Conservation (phyloP, 2,113 vertebrate species). For the Cynoglossus semilaevis region DNA sequence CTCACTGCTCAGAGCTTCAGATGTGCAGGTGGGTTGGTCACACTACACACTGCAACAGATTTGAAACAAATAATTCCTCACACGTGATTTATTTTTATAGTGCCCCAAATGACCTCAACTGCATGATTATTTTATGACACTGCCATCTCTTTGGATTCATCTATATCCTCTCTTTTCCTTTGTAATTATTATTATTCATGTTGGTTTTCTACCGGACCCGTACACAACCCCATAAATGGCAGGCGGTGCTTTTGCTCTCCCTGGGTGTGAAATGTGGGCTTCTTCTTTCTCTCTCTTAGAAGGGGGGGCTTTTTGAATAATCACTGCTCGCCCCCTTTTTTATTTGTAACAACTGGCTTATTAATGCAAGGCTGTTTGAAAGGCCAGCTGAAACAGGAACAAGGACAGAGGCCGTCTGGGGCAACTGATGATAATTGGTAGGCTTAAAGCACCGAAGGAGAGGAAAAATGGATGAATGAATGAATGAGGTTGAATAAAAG, state of each 20-base stretch:
- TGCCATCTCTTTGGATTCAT: neutral
- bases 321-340: conserved; percentile 59
- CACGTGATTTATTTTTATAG: neutral
- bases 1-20: conserved; percentile 96
- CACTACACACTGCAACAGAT: neutral
- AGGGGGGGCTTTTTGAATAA: conserved; percentile 57
- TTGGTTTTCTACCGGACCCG: conserved; percentile 15
- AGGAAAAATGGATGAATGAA: conserved; percentile 55
- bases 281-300: conserved; percentile 25
- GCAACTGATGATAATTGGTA: conserved; percentile 73
- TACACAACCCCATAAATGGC: conserved; percentile 40
- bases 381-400: conserved; percentile 65
- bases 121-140: neutral
- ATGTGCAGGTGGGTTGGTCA: conserved; percentile 86
- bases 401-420: conserved; percentile 58
- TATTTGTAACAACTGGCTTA: conserved; percentile 70
- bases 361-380: conserved; percentile 71
- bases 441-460: conserved; percentile 54
- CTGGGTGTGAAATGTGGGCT: conserved; percentile 55
- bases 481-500: conserved; percentile 65
- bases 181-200: conserved; percentile 16
- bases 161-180: neutral
- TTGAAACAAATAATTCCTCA: neutral
- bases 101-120: neutral
- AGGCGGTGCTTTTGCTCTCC: conserved; percentile 49